phyloP scores from a whole-genome alignment of 2,888 invertebrate species.

The Mythimna pallens region DNA sequence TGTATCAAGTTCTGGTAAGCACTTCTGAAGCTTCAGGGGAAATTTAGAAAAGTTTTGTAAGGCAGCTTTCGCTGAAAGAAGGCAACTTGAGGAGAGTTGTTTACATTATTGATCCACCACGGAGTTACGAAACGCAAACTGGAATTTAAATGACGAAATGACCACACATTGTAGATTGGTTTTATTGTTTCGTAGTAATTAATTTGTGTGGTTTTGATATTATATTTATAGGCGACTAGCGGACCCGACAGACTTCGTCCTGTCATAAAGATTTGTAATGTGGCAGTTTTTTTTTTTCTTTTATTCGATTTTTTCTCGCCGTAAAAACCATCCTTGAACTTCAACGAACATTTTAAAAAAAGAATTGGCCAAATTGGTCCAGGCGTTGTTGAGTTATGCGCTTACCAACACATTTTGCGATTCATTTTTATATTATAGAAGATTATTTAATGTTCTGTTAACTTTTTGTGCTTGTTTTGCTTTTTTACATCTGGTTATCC shows the following conservation, averaged over 20 bases:
- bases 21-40: constrained; percentile 34
- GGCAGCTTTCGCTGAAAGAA: constrained; percentile 24
- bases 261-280: too few species aligned
- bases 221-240: background rate
- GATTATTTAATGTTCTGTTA: background rate
- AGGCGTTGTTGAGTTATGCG: too few species aligned
- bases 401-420: too few species aligned
- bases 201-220: background rate
- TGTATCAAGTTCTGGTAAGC: constrained; percentile 20
- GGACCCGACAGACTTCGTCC: too few species aligned
- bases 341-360: too few species aligned
- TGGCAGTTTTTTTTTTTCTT: too few species aligned
- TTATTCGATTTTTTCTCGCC: too few species aligned
- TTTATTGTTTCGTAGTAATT: background rate
- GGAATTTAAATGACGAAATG: background rate
- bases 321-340: too few species aligned
- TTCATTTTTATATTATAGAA: too few species aligned
- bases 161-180: background rate
- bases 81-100: constrained; percentile 21
- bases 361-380: too few species aligned
- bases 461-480: background rate
- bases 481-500: too few species aligned
- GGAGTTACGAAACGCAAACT: constrained; percentile 4
- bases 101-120: constrained; percentile 36
- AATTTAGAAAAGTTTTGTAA: constrained; percentile 30